Evolutionary conservation across 2,797 vertebrate genomes (phyloP).

Genomic region (Argya squamiceps): DNA sequence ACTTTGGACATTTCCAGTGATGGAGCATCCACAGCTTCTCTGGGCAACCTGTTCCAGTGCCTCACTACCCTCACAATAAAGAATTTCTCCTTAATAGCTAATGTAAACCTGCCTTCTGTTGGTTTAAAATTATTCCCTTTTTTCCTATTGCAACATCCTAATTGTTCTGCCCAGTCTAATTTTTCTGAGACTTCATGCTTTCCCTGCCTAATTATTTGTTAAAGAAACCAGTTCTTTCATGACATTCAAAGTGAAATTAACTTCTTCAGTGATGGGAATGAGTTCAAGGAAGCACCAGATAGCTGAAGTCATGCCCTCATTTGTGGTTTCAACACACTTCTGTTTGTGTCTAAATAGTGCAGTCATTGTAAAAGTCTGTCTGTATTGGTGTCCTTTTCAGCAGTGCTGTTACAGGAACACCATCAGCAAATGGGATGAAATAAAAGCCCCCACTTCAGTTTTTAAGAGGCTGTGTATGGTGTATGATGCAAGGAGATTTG

Average conservation of each 20-base stretch:
- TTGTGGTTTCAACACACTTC: neutral
- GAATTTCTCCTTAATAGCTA: neutral
- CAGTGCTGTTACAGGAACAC: neutral
- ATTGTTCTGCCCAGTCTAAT: neutral
- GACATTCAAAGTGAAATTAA: neutral
- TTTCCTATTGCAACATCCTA: neutral
- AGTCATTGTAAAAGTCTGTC: neutral
- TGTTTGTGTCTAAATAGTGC: neutral
- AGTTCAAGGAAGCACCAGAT: neutral
- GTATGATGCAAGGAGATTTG: neutral
- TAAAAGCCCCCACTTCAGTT: neutral
- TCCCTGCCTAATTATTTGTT: neutral
- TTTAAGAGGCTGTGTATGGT: neutral
- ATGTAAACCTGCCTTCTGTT: neutral
- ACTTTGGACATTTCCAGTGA: neutral
- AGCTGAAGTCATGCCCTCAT: neutral
- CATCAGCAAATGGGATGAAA: neutral
- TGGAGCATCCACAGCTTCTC: neutral
- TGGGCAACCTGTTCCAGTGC: neutral
- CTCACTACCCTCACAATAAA: neutral
- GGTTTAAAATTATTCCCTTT: neutral
- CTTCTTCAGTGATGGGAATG: neutral
- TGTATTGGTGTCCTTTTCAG: rapidly evolving
- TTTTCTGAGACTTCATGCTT: neutral
- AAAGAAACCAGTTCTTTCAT: neutral